Conservation (phyloP, 2,113 vertebrate genomes). For the Cranoglanis bouderius region DNA sequence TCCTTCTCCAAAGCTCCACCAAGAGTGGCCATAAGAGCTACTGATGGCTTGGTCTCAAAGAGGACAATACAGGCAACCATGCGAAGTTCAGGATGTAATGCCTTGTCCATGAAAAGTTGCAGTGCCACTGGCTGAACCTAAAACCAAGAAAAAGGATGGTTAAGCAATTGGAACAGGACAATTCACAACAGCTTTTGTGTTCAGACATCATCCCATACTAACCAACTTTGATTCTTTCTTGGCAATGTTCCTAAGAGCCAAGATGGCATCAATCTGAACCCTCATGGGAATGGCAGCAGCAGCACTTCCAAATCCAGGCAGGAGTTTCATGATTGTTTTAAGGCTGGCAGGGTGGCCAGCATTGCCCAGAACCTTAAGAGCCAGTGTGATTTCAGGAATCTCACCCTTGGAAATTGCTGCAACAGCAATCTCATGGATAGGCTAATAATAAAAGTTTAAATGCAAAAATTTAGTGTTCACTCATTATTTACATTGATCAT, state of each 20-base stretch:
- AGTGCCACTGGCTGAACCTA: too few relatives aligned
- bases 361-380: slow-evolving; percentile 81
- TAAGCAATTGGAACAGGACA: not conserved
- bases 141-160: slow-evolving; percentile 29
- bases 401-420: slow-evolving; percentile 70
- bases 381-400: slow-evolving; percentile 70
- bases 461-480: not conserved
- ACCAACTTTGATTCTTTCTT: slow-evolving; percentile 77
- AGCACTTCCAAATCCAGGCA: slow-evolving; percentile 69
- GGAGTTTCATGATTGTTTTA: too few relatives aligned
- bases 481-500: not conserved
- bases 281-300: slow-evolving; percentile 64
- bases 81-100: too few relatives aligned
- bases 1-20: slow-evolving; percentile 75
- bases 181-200: not conserved
- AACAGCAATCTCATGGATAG: slow-evolving; percentile 72
- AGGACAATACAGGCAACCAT: too few relatives aligned
- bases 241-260: slow-evolving; percentile 80
- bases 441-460: slow-evolving; percentile 62
- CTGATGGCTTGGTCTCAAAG: too few relatives aligned
- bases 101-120: too few relatives aligned
- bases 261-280: slow-evolving; percentile 75
- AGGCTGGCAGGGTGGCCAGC: too few relatives aligned
- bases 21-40: too few relatives aligned
- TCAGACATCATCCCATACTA: slow-evolving; percentile 41